phyloP scores from a whole-genome alignment of 2,113 vertebrate species.

The Corythoichthys intestinalis region DNA sequence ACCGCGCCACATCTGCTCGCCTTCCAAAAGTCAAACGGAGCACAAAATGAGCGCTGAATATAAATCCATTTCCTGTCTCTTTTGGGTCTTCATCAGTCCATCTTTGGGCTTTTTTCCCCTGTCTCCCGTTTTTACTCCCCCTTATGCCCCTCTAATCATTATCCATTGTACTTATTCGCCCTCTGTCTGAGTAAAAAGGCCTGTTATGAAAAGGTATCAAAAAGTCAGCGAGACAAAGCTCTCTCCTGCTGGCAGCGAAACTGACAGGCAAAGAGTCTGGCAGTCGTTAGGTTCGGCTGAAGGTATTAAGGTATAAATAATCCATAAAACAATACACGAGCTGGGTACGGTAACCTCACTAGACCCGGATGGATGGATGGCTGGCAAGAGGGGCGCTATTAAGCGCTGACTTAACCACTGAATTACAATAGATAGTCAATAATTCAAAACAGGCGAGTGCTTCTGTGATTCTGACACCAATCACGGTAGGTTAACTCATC shows the following conservation, averaged over 20 bases:
- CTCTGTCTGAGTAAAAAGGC: slow-evolving; percentile 24
- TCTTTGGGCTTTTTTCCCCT: slow-evolving; percentile 16
- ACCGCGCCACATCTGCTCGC: slow-evolving; percentile 45
- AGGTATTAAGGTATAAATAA: slow-evolving; percentile 46
- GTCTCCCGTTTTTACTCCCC: slow-evolving; percentile 8
- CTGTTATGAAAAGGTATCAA: slow-evolving; percentile 45
- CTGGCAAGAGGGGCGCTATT: slow-evolving; percentile 25
- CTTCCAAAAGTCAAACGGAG: slow-evolving; percentile 56
- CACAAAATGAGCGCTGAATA: slow-evolving; percentile 51
- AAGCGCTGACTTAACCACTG: slow-evolving; percentile 30
- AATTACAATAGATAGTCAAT: slow-evolving; percentile 39
- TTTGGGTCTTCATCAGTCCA: slow-evolving; percentile 60
- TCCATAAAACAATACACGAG: slow-evolving; percentile 22
- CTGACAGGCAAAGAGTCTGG: slow-evolving; percentile 12
- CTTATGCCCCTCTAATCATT: slow-evolving; percentile 35
- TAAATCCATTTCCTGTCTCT: slow-evolving; percentile 52
- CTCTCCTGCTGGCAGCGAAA: slow-evolving; percentile 23
- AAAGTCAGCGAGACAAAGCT: slow-evolving; percentile 15
- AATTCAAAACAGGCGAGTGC: slow-evolving; percentile 11
- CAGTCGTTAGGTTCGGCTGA: slow-evolving; percentile 28
- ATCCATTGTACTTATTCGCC: slow-evolving; percentile 29
- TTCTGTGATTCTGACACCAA: slow-evolving; percentile 11
- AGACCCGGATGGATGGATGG: slow-evolving; percentile 16
- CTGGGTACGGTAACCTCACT: slow-evolving; percentile 25
- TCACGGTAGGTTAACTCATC: no score